These are phyloP conservation scores for Apus apus DNA, from an alignment of 2,113 vertebrate species.

Conservation along the genomic window DNA sequence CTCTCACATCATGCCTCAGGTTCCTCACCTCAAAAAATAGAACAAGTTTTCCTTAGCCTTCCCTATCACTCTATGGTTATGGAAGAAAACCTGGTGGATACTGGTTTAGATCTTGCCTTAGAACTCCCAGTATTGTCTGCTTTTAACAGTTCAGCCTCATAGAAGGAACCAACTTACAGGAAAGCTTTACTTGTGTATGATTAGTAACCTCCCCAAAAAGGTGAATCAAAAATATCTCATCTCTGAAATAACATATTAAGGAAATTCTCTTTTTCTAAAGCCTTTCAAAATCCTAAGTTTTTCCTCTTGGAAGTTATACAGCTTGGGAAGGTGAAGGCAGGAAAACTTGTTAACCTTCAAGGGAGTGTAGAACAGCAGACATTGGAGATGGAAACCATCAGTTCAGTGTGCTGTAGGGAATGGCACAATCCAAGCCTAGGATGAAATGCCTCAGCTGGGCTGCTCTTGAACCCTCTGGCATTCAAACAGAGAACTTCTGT, in stretches of 20 bases:
- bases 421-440: background rate
- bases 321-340: background rate
- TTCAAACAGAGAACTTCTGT: background rate
- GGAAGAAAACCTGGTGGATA: too few relatives aligned
- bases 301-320: background rate
- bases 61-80: too few relatives aligned
- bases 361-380: background rate
- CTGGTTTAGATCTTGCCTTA: too few relatives aligned
- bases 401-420: background rate
- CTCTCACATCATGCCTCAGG: too few relatives aligned
- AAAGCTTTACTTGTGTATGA: background rate
- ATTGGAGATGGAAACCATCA: background rate
- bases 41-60: too few relatives aligned
- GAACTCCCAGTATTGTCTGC: too few relatives aligned
- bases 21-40: too few relatives aligned
- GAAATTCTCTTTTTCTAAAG: background rate
- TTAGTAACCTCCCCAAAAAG: background rate
- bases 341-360: background rate
- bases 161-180: background rate
- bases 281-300: background rate
- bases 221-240: background rate
- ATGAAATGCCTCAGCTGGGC: background rate
- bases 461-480: background rate
- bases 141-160: too few relatives aligned
- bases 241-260: background rate